These are phyloP conservation scores for Melieria picta DNA, from an alignment of 2,888 invertebrate genomes.

Conservation along the genomic window DNA sequence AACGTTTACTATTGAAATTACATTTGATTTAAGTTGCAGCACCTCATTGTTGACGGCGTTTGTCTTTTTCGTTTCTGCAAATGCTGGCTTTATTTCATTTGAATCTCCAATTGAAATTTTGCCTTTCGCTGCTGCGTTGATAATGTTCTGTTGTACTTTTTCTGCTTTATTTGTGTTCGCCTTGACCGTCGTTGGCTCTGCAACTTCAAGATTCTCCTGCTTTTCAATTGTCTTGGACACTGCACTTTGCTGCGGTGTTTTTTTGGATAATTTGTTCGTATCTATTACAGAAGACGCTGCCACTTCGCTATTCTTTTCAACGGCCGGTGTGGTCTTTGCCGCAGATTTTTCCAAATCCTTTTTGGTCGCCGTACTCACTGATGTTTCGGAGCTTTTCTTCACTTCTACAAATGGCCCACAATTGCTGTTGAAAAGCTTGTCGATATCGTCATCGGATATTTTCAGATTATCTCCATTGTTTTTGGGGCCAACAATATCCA, in stretches of 20 bases:
- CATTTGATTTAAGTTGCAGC: constrained; percentile 23
- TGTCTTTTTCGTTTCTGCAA: not conserved
- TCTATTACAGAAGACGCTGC: not conserved
- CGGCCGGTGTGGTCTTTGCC: constrained; percentile 1
- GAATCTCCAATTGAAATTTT: no score
- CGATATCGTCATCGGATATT: constrained; percentile 64
- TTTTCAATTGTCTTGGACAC: no score
- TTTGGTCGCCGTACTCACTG: constrained; percentile 10
- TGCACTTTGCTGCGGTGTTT: not conserved
- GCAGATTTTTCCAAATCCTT: not conserved
- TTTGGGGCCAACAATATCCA: constrained; percentile 58
- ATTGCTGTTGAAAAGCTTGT: constrained; percentile 63
- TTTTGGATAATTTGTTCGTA: constrained; percentile 13
- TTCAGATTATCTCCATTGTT: constrained; percentile 51
- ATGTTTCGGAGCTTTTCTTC: constrained; percentile 35
- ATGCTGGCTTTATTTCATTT: no score
- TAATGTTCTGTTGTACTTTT: no score
- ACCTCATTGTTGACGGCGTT: constrained; percentile 4
- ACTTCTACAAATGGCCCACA: constrained; percentile 60
- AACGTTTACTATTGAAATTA: constrained; percentile 13
- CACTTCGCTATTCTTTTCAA: not conserved
- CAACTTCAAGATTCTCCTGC: no score
- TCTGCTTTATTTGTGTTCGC: no score
- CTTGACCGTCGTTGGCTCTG: no score
- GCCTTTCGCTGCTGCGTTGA: no score